Evolutionary conservation across 2,888 invertebrate genomes (phyloP).

Genomic region (Hemistola chrysoprasaria): DNA sequence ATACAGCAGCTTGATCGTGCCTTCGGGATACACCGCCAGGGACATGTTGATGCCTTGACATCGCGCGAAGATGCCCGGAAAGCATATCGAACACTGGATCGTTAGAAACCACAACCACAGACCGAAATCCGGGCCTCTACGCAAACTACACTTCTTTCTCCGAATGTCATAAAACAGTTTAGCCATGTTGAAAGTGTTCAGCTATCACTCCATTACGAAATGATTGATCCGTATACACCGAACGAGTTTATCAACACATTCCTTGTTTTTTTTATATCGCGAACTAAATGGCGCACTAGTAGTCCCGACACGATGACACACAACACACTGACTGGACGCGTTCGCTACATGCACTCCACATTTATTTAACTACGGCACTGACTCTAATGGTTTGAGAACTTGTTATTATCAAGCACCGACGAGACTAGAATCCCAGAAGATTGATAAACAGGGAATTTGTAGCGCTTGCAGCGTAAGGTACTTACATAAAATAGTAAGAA

Average conservation of each 20-base stretch:
- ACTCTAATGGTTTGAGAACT: constrained; percentile 34
- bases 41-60: constrained; percentile 54
- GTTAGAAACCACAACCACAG: constrained; percentile 66
- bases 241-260: constrained; percentile 58
- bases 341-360: constrained; percentile 43
- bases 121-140: constrained; percentile 52
- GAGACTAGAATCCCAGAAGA: constrained; percentile 40
- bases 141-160: constrained; percentile 56
- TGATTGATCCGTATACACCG: constrained; percentile 46
- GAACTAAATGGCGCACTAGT: constrained; percentile 72
- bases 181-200: constrained; percentile 53
- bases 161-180: constrained; percentile 46
- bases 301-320: constrained; percentile 69
- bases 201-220: constrained; percentile 64
- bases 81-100: constrained; percentile 57
- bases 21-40: constrained; percentile 74
- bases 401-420: constrained; percentile 30
- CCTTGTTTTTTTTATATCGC: constrained; percentile 56
- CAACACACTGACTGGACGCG: constrained; percentile 62
- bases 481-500: constrained; percentile 71
- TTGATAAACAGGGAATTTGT: constrained; percentile 47
- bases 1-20: constrained; percentile 80
- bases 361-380: constrained; percentile 47
- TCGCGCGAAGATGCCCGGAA: constrained; percentile 59
- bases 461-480: constrained; percentile 52